Evolutionary conservation across 2,888 invertebrate genomes (phyloP).

Genomic region (Torymus texanus): DNA sequence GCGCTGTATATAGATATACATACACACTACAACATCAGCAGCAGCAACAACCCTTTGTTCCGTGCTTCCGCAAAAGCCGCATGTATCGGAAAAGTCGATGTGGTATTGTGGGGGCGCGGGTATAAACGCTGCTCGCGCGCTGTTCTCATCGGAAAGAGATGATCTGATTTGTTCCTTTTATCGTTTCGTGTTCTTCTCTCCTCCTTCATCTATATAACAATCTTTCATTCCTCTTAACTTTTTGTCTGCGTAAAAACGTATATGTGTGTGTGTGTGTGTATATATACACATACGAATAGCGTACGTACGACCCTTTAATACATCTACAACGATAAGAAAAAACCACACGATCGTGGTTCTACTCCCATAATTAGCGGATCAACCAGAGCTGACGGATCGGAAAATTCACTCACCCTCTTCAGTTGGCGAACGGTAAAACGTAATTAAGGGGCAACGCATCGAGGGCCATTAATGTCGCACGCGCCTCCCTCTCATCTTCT

Average conservation of each 20-base stretch:
- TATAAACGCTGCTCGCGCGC: not conserved
- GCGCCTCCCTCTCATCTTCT: slow-evolving; percentile 2
- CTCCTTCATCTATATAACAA: no score
- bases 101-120: not conserved
- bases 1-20: not conserved
- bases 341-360: no score
- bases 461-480: slow-evolving; percentile 54
- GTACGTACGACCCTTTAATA: no score
- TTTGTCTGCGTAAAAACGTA: no score
- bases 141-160: not conserved
- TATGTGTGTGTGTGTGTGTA: no score
- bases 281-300: no score
- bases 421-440: slow-evolving; percentile 43
- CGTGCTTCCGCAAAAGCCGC: slow-evolving; percentile 14
- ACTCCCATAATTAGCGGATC: slow-evolving; percentile 35
- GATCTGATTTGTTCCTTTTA: no score
- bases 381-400: slow-evolving; percentile 27
- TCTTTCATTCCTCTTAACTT: no score
- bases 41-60: slow-evolving; percentile 13
- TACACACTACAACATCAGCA: no score
- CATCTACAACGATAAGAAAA: no score
- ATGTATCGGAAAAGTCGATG: slow-evolving; percentile 4
- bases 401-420: slow-evolving; percentile 3
- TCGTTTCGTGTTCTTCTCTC: no score
- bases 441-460: slow-evolving; percentile 52